Conservation (phyloP, 2,888 invertebrate species). For the Macaria liturata region DNA sequence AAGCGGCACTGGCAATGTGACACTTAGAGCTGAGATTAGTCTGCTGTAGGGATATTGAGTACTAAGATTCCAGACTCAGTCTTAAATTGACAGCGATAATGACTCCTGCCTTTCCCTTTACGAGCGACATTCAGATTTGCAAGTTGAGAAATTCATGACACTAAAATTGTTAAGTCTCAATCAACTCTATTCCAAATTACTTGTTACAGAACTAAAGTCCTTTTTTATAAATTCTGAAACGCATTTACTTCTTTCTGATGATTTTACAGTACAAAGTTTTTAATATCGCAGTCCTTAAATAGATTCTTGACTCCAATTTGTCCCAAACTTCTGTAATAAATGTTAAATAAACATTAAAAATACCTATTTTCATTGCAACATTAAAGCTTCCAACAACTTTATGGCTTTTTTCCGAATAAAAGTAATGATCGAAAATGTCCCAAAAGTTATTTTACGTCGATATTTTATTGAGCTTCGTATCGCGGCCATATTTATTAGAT, state of each 20-base stretch:
- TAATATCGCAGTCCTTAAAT: no score
- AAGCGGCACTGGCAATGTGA: slow-evolving; percentile 6
- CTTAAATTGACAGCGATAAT: no score
- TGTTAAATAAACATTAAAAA: slow-evolving; percentile 11
- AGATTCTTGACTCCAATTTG: not conserved
- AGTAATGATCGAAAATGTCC: slow-evolving; percentile 23
- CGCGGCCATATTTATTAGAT: slow-evolving; percentile 31
- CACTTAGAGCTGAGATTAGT: slow-evolving; percentile 14
- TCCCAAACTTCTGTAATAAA: slow-evolving; percentile 11
- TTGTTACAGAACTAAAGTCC: no score
- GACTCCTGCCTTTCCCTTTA: no score
- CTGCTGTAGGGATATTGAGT: slow-evolving; percentile 8
- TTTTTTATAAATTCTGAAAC: no score
- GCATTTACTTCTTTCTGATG: no score
- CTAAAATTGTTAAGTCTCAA: no score
- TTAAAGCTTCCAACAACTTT: slow-evolving; percentile 17
- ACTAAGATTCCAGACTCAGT: not conserved
- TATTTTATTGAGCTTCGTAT: slow-evolving; percentile 27
- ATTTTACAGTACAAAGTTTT: no score
- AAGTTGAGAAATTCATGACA: no score
- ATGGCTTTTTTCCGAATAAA: slow-evolving; percentile 20
- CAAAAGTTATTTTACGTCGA: slow-evolving; percentile 32
- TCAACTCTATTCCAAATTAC: no score
- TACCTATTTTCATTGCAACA: slow-evolving; percentile 7
- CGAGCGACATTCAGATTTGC: no score